Base-by-base conservation (phyloP, 2,888 invertebrate genomes). In the Synanthedon formicaeformis region DNA sequence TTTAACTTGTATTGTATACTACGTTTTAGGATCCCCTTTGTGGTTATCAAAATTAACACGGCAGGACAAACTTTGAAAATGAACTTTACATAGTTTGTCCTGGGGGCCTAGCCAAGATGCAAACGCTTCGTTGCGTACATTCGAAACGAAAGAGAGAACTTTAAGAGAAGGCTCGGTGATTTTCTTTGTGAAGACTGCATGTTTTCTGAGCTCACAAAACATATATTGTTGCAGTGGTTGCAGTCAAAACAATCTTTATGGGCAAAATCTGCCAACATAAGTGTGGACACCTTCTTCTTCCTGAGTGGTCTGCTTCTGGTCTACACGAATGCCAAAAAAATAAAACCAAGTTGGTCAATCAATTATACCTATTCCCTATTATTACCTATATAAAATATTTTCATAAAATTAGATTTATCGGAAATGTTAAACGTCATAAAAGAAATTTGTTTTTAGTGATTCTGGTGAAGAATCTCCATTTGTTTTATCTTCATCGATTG, bases 401-500 rank as follows among this genome's bases (percentile, higher is more conserved):
- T 23, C 23, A 23, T 23, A 4, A 2, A 16, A 16, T 23, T 5
- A 5, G 5, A 23, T 23, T 23, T 23, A 23, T 5, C 5, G 23
- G 5, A 23, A 23, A 23, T 23, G 5, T 23, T 23, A 5, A 23
- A 23, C 23, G 23, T 23, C 5, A 23, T 41, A 41, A 12, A 41
- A 41, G n/a, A 13, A 10, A n/a, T n/a, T 41, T 52, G 2, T n/a
- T 51, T 61, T 49, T 58, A 71, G 71, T 40, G 52, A 52, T 58
- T 14, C 56, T 79, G 1, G 8, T 78, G 4, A 70, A 66, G 51
- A 76, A 65, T 12, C 53, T 80, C 1, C 79, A 78, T 53, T 27
- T 71, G n/a, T 78, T 77, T 55, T 79, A 77, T 58, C 50, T 78
- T 12, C 66, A 71, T 54, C 71, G 79, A 6, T 55, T 77, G 5